Conservation (phyloP, 2,113 vertebrate genomes). For the Stegostoma tigrinum region DNA sequence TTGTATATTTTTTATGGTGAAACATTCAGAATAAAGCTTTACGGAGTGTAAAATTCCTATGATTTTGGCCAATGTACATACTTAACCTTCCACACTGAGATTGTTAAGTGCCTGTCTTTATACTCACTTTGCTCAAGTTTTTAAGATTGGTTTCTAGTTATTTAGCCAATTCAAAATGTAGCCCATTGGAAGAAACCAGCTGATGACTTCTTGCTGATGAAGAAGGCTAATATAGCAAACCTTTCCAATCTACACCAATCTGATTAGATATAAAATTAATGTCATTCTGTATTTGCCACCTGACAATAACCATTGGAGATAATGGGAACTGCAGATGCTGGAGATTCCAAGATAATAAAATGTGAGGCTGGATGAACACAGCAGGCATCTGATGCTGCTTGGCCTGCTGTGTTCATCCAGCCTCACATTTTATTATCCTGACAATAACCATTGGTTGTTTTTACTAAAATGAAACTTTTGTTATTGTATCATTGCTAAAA, state of each 20-base stretch:
- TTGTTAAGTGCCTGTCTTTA: neutral
- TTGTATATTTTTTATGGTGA: constrained; percentile 31
- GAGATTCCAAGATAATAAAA: too few species aligned
- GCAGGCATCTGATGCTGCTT: too few species aligned
- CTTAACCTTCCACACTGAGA: neutral
- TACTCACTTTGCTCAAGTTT: neutral
- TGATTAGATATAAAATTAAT: neutral
- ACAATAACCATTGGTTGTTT: neutral
- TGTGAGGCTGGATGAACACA: too few species aligned
- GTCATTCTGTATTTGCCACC: constrained; percentile 1
- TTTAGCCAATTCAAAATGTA: neutral
- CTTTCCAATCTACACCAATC: neutral
- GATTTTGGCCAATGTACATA: neutral
- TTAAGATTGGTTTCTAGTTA: neutral
- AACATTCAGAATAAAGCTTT: constrained; percentile 37
- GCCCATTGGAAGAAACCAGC: neutral
- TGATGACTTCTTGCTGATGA: neutral
- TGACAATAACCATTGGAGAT: neutral
- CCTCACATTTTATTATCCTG: too few species aligned
- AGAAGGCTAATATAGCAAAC: neutral
- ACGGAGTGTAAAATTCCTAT: neutral
- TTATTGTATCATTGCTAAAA: neutral
- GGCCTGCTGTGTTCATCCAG: too few species aligned
- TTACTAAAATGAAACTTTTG: neutral
- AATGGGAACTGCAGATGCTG: too few species aligned